These are phyloP conservation scores for Cyrtodaria siliqua DNA, from an alignment of 2,888 invertebrate genomes.

Conservation along the genomic window DNA sequence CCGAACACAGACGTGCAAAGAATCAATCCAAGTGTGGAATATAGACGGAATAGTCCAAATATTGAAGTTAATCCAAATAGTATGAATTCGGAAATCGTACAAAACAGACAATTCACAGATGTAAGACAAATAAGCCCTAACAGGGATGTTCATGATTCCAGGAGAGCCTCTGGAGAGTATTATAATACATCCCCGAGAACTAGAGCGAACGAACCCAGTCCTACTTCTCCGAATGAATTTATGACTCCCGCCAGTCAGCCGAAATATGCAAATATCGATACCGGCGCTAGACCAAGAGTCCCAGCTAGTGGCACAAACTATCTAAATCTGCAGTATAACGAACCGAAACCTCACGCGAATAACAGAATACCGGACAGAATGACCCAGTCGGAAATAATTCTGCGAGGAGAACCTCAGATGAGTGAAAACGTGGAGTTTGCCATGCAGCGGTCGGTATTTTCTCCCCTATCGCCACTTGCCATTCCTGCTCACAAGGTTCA, in stretches of 20 bases:
- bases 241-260: background rate
- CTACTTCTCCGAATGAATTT: background rate
- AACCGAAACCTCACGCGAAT: background rate
- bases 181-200: conserved; percentile 24
- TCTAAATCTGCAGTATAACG: conserved; percentile 8
- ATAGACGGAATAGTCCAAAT: no score
- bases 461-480: background rate
- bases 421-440: background rate
- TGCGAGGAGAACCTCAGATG: conserved; percentile 1
- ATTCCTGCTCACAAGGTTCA: no score
- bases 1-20: no score
- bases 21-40: no score
- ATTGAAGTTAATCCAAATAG: no score
- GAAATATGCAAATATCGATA: background rate
- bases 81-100: no score
- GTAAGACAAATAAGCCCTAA: no score
- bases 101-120: no score
- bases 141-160: no score
- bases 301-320: conserved; percentile 6
- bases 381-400: conserved; percentile 54
- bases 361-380: conserved; percentile 36
- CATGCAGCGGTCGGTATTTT: conserved; percentile 24
- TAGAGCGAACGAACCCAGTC: conserved; percentile 11
- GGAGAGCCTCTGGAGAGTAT: conserved; percentile 3
- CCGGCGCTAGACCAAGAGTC: conserved; percentile 31